Percentiles rank a stretch among this genome's conserved stretches.
These are phyloP conservation scores for Pan paniscus DNA, from an alignment of 2,113 vertebrate species.

Conservation along the genomic window DNA sequence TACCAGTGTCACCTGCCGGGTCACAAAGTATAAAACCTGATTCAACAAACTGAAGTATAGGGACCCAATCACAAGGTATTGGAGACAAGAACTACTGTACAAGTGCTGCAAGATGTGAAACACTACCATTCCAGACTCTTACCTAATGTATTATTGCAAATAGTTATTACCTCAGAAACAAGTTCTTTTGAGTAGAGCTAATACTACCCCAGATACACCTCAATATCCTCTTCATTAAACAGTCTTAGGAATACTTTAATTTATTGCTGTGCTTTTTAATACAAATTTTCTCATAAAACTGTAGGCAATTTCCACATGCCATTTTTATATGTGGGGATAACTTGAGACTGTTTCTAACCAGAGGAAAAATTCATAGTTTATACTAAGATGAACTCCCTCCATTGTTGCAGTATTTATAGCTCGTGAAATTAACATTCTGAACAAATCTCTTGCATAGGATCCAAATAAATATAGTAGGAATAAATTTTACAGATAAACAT, in stretches of 20 bases:
- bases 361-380: constrained; percentile 3
- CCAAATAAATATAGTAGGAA: not conserved
- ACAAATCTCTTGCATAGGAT: not conserved
- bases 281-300: constrained; percentile 3
- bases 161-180: not conserved
- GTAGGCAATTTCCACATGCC: not conserved
- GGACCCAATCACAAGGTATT: not conserved
- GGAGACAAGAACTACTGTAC: not conserved
- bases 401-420: constrained; percentile 21
- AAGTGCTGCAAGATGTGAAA: not conserved
- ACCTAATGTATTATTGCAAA: not conserved
- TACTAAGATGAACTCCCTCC: not conserved
- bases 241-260: not conserved
- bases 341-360: not conserved
- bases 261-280: not conserved
- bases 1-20: not conserved
- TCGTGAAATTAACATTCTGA: constrained; percentile 20
- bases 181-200: not conserved
- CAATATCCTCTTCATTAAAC: not conserved
- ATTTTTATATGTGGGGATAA: constrained; percentile 13
- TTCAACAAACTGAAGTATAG: not conserved
- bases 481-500: constrained; percentile 7
- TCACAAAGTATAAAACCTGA: not conserved
- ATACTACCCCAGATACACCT: not conserved
- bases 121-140: not conserved